Evolutionary conservation across 2,888 invertebrate species (phyloP).

Genomic region (Lithophane socia): DNA sequence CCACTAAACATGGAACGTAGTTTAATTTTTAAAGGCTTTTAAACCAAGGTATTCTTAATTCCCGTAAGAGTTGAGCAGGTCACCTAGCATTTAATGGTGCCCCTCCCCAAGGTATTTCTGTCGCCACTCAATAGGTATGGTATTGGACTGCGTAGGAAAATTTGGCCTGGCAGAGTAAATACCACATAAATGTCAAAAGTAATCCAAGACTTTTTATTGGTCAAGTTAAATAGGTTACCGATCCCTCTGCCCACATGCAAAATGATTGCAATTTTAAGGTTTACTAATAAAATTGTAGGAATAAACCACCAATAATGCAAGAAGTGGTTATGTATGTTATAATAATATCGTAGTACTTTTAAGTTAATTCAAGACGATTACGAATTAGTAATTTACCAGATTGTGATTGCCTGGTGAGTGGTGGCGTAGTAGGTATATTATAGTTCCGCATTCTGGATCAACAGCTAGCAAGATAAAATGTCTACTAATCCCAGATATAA

Average conservation of each 20-base stretch:
- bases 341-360: neutral
- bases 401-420: neutral
- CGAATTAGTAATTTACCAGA: neutral
- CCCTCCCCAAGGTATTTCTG: constrained; percentile 11
- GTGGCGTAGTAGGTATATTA: neutral
- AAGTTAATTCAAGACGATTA: neutral
- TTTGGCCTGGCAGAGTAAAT: constrained; percentile 5
- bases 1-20: neutral
- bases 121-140: neutral
- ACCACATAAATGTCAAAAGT: constrained; percentile 15
- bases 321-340: neutral
- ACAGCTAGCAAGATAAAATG: neutral
- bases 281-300: neutral
- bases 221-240: neutral
- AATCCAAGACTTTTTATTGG: neutral
- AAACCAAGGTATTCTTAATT: neutral
- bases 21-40: neutral
- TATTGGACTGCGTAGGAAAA: constrained; percentile 6
- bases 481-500: constrained; percentile 9
- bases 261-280: neutral
- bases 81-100: neutral
- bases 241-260: neutral
- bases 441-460: constrained; percentile 23
- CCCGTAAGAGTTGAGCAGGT: too few species aligned
- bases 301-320: neutral